Base-by-base conservation (phyloP, 2,113 vertebrate species). In the Illadopsis cleaveri region DNA sequence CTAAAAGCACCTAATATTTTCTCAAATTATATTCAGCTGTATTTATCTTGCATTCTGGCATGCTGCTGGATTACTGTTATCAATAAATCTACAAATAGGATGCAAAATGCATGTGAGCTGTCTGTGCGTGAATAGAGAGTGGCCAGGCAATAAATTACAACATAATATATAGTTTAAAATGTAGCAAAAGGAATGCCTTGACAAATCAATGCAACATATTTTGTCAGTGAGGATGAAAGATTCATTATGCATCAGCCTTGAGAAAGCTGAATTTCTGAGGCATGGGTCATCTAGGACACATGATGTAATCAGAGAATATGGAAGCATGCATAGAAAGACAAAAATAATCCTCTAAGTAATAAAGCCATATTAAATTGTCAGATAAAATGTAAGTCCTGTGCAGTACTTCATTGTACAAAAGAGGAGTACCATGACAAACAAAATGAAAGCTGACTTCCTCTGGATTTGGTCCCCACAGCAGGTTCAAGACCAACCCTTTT, bases 1-100 rank as follows among this genome's bases (percentile, higher is more conserved):
- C 76, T 96, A 93, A 96, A 96, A 94, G 93, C 92, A 93, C 69
- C 48, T 93, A 82, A 69, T 89, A 93, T 93, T 95, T 96, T 84
- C 60, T 86, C 31, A 69, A 71, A 78, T 86, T 78, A 84, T 81
- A 86, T 89, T 73, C 28, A 53, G 65, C 47, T 71, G 57, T 83
- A 84, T 69, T 75, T 64, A 62, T 70, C n/a, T 68, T 80, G 25
- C 56, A 60, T 42, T 58, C 42, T 88, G 82, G 54, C n/a, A 54
- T 37, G 44, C 35, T 91, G 33, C 61, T 84, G 48, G 78, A 93
- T 65, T 66, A 57, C 80, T 65, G 40, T 62, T 71, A 72, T 54
- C 31, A 69, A 90, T 94, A 92, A 89, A 85, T 72, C 68, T 69
- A 82, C 48, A 95, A 93, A 86, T 54, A 79, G 91, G 78, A 94